phyloP scores from a whole-genome alignment of 2,888 invertebrate species.

The Acanthococcus lagerstroemiae region DNA sequence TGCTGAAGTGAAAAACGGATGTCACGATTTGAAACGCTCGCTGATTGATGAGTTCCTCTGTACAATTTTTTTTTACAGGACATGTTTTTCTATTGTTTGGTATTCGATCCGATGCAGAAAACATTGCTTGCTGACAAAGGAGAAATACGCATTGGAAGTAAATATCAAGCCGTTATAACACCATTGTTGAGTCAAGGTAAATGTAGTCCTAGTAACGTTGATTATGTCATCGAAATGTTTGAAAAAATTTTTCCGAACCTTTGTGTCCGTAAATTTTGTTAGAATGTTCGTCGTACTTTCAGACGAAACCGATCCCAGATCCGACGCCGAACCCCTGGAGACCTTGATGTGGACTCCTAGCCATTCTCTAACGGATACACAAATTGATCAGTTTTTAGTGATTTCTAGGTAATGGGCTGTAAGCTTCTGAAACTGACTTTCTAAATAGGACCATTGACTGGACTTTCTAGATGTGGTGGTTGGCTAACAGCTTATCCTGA shows the following conservation, averaged over 20 bases:
- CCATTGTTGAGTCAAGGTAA: conserved; percentile 40
- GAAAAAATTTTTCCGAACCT: neutral
- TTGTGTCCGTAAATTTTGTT: neutral
- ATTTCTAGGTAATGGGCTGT: conserved; percentile 50
- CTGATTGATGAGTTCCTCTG: neutral
- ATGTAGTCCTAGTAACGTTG: too few relatives aligned
- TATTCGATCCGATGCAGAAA: conserved; percentile 98
- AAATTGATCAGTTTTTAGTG: conserved; percentile 98
- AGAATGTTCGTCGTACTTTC: conserved; percentile 32
- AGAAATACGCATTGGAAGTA: conserved; percentile 68
- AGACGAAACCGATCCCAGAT: conserved; percentile 49
- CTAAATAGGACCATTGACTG: too few relatives aligned
- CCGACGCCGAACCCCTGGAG: conserved; percentile 59
- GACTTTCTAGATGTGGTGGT: too few relatives aligned
- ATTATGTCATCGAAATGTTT: neutral
- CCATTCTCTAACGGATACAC: conserved; percentile 81
- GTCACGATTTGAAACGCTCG: conserved; percentile 9
- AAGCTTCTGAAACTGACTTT: too few relatives aligned
- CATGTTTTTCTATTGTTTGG: conserved; percentile 98
- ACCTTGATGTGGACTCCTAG: conserved; percentile 90
- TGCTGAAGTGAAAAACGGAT: neutral
- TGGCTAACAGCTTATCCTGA: too few relatives aligned
- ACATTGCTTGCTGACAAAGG: conserved; percentile 98
- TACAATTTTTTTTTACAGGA: conserved; percentile 59
- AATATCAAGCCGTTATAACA: conserved; percentile 92